phyloP scores from a whole-genome alignment of 35 echinoderm and acorn worm species.

The Ptychodera flava region DNA sequence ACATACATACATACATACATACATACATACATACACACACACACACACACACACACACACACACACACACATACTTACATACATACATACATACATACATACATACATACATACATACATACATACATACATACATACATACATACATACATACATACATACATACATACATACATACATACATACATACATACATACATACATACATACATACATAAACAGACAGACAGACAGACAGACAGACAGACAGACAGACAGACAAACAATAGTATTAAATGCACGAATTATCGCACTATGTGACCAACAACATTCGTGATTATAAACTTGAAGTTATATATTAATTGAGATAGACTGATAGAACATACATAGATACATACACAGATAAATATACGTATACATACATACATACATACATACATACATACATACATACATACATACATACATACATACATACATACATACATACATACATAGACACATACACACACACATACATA shows the following conservation, averaged over 20 bases:
- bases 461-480: background rate
- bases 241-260: background rate
- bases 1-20: background rate
- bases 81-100: background rate
- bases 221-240: background rate
- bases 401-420: conserved; percentile 2
- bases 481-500: background rate
- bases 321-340: no score
- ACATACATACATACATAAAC: no score
- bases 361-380: background rate
- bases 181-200: background rate
- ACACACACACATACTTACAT: background rate
- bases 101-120: background rate
- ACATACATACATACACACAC: background rate
- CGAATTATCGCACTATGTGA: no score
- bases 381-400: background rate
- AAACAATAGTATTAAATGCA: no score
- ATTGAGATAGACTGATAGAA: background rate
- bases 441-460: conserved; percentile 2
- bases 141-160: conserved; percentile 2
- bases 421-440: background rate
- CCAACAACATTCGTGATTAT: no score
- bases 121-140: background rate
- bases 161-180: conserved; percentile 2
- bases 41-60: background rate